These are phyloP conservation scores for Serrognathus titanus DNA, from an alignment of 2,888 invertebrate genomes.

Conservation along the genomic window DNA sequence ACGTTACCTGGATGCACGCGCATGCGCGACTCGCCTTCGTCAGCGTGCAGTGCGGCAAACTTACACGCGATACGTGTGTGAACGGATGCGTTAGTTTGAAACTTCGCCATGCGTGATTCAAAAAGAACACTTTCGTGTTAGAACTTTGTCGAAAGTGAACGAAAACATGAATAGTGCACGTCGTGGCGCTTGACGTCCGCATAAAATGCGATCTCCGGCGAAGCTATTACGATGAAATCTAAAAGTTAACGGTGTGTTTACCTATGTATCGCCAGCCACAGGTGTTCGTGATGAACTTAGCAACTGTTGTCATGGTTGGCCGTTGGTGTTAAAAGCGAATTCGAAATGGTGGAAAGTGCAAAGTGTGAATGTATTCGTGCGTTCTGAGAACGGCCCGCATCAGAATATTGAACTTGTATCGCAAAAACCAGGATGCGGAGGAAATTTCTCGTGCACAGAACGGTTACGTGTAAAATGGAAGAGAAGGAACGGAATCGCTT, in stretches of 20 bases:
- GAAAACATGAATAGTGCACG: background rate
- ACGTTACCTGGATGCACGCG: conserved; percentile 10
- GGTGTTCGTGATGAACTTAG: conserved; percentile 21
- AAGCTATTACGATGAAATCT: conserved; percentile 8
- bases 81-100: conserved; percentile 10
- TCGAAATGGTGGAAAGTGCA: background rate
- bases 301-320: conserved; percentile 1
- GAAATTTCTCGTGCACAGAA: background rate
- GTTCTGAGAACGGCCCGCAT: too few species aligned
- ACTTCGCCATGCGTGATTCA: background rate
- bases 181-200: background rate
- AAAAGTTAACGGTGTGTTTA: conserved; percentile 23
- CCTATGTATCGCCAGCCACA: conserved; percentile 24
- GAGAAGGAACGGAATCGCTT: background rate
- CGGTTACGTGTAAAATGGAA: background rate
- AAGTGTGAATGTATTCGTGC: background rate
- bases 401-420: too few species aligned
- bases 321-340: background rate
- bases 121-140: background rate
- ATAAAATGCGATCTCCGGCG: background rate
- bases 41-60: conserved; percentile 18
- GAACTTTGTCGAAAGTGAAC: background rate
- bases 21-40: conserved; percentile 12
- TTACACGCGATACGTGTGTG: conserved; percentile 17
- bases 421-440: too few species aligned